Percentiles rank a stretch among this genome's conserved stretches.
Conservation (phyloP, 2,113 vertebrate species). For the Galeopterus variegatus region DNA sequence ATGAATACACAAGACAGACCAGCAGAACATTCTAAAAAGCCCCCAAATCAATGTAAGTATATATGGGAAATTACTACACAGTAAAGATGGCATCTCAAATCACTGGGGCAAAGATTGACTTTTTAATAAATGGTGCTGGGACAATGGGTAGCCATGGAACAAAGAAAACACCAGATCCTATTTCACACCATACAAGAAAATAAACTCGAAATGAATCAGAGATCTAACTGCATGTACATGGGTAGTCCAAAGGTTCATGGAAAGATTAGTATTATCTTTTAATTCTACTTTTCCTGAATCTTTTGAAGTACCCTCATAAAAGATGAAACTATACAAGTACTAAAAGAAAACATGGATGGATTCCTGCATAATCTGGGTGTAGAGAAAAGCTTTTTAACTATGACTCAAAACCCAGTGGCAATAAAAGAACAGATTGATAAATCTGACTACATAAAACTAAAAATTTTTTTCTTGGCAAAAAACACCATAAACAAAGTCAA, state of each 20-base stretch:
- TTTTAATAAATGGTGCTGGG: not conserved
- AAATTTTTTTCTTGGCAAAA: not conserved
- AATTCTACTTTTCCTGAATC: too few species aligned
- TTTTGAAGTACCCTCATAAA: not conserved
- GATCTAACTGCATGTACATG: not conserved
- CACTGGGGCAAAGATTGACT: not conserved
- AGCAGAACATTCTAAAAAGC: conserved; percentile 8
- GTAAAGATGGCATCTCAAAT: not conserved
- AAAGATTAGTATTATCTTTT: too few species aligned
- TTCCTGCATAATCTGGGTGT: not conserved
- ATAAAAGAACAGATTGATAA: conserved; percentile 43
- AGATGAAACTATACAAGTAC: not conserved
- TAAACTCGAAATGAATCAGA: not conserved
- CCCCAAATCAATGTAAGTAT: not conserved
- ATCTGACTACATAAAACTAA: conserved; percentile 13
- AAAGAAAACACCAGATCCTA: not conserved
- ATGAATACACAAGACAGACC: not conserved
- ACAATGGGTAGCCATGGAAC: not conserved
- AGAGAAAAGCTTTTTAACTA: not conserved
- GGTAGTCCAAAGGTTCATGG: too few species aligned
- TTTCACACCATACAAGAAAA: not conserved
- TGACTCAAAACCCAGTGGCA: not conserved
- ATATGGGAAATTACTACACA: not conserved
- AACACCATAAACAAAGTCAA: not conserved
- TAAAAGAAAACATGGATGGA: not conserved